Evolutionary conservation across 2,113 vertebrate genomes (phyloP).

Genomic region (Mobula birostris): DNA sequence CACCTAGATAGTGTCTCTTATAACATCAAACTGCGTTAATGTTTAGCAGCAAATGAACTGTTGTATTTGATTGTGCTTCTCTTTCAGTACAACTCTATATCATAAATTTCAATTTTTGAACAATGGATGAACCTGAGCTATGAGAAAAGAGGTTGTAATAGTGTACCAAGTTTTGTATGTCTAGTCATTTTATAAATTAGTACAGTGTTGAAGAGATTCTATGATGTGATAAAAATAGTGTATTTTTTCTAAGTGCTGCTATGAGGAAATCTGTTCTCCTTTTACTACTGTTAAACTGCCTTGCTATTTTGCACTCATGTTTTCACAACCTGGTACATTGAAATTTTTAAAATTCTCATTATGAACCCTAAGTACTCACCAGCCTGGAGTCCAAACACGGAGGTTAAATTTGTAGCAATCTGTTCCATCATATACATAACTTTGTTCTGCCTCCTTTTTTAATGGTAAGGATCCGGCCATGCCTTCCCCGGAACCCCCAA

Average conservation of each 20-base stretch:
- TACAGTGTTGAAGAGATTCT: background rate
- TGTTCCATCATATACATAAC: background rate
- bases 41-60: background rate
- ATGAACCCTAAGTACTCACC: background rate
- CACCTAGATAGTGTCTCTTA: background rate
- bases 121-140: background rate
- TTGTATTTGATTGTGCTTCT: background rate
- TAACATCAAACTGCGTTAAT: background rate
- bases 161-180: background rate
- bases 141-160: background rate
- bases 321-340: background rate
- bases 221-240: background rate
- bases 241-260: background rate
- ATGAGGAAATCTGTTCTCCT: background rate
- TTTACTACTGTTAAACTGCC: background rate
- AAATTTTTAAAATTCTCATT: background rate
- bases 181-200: background rate
- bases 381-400: background rate
- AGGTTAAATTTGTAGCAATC: background rate
- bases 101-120: background rate
- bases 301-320: background rate
- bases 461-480: slow-evolving; percentile 87
- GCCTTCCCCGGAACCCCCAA: slow-evolving; percentile 90
- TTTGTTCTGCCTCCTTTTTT: background rate
- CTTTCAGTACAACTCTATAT: background rate